Conservation (phyloP, 2,113 vertebrate genomes). For the Ictalurus furcatus region DNA sequence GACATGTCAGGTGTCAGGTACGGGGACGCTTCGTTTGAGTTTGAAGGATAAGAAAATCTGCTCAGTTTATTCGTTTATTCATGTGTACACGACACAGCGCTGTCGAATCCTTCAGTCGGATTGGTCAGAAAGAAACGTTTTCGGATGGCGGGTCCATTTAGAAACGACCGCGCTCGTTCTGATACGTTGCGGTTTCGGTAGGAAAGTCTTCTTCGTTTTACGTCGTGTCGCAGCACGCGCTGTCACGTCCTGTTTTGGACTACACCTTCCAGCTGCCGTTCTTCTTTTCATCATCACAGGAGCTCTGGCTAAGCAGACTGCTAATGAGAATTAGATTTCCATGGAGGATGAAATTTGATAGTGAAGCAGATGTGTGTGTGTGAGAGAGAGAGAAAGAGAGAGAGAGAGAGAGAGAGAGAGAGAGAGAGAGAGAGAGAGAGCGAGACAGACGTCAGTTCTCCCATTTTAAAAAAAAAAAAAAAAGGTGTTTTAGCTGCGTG, state of each 20-base stretch:
- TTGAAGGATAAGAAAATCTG: not conserved
- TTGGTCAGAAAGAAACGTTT: not conserved
- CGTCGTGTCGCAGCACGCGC: no score
- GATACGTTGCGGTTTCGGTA: not conserved
- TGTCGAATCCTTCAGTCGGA: not conserved
- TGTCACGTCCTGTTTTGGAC: not conserved
- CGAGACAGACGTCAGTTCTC: not conserved
- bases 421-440: not conserved
- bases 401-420: no score
- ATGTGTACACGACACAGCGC: not conserved
- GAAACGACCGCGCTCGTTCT: not conserved
- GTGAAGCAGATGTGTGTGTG: not conserved
- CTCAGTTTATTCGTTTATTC: no score
- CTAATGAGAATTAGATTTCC: constrained; percentile 20
- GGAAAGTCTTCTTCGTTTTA: not conserved
- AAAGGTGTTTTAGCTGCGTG: not conserved
- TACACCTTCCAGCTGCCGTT: not conserved
- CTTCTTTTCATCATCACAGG: not conserved
- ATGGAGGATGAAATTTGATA: constrained; percentile 7
- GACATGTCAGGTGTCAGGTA: not conserved
- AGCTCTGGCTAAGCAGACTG: not conserved
- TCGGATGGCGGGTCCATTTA: not conserved
- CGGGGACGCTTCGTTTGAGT: not conserved
- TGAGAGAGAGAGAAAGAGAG: not conserved
- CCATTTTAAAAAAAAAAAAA: not conserved